Percentiles rank a stretch among this genome's conserved stretches.
phyloP scores from a whole-genome alignment of 2,113 vertebrate genomes.

The Amphiprion percula region DNA sequence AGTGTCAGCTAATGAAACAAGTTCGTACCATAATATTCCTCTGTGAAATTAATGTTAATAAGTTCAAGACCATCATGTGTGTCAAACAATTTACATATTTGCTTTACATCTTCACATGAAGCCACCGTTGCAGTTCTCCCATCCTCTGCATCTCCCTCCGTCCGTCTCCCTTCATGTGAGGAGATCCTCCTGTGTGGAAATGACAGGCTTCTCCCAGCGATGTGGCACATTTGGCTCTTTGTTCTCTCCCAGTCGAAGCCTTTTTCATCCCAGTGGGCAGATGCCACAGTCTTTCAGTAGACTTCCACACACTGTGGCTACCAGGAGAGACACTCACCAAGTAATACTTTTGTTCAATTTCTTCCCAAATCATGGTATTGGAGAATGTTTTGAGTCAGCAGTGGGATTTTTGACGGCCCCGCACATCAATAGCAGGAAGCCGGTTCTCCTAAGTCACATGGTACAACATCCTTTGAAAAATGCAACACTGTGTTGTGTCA shows the following conservation, averaged over 20 bases:
- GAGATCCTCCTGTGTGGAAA: conserved; percentile 61
- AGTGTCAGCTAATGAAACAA: neutral
- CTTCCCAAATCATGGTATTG: conserved; percentile 58
- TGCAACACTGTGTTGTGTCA: conserved; percentile 79
- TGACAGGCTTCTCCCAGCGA: conserved; percentile 70
- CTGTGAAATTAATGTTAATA: conserved; percentile 3
- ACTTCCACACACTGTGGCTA: conserved; percentile 31
- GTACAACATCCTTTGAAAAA: conserved; percentile 81
- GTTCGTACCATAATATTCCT: neutral
- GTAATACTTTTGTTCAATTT: conserved; percentile 66
- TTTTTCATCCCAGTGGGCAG: conserved; percentile 68
- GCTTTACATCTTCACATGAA: conserved; percentile 46
- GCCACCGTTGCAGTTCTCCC: conserved; percentile 38
- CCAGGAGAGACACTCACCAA: conserved; percentile 55
- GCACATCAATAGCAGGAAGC: conserved; percentile 63
- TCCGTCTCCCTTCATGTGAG: conserved; percentile 59
- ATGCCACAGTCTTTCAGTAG: conserved; percentile 43
- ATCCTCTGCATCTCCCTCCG: conserved; percentile 44
- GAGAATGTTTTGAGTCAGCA: conserved; percentile 81
- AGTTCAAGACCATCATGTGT: conserved; percentile 24
- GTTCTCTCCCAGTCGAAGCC: conserved; percentile 67
- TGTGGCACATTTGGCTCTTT: conserved; percentile 77
- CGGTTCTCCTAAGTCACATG: conserved; percentile 71
- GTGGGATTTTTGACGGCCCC: conserved; percentile 59
- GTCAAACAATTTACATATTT: conserved; percentile 32